Conservation (phyloP, 1,140 invertebrate species). For the Chironomus striatipennis region DNA sequence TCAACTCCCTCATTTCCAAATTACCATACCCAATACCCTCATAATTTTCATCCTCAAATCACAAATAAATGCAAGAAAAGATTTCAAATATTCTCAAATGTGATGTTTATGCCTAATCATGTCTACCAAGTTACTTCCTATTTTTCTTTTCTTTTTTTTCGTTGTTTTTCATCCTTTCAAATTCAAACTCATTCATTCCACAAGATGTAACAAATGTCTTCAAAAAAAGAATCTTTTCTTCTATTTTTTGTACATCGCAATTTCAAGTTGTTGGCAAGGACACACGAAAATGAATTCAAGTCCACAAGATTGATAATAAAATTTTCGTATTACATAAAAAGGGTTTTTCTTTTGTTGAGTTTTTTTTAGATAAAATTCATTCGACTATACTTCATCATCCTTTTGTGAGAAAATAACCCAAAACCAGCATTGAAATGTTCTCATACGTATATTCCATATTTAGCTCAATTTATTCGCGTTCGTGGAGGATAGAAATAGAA, state of each 20-base stretch:
- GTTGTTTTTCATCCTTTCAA: too few relatives aligned
- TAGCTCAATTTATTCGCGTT: not conserved
- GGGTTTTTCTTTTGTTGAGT: not conserved
- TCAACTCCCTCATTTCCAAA: too few relatives aligned
- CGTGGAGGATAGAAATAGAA: not conserved
- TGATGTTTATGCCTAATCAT: conserved; percentile 13
- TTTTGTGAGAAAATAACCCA: not conserved
- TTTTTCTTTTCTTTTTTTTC: not conserved
- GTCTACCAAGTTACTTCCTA: not conserved
- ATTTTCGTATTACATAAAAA: not conserved
- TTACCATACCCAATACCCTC: too few relatives aligned
- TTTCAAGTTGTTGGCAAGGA: too few relatives aligned
- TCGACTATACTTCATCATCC: not conserved
- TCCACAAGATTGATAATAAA: conserved; percentile 2
- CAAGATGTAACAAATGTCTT: too few relatives aligned
- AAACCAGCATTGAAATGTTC: not conserved
- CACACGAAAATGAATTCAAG: too few relatives aligned
- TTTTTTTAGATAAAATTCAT: not conserved
- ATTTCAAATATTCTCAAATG: not conserved
- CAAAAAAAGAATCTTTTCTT: too few relatives aligned
- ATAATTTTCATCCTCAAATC: not conserved
- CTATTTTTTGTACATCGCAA: too few relatives aligned
- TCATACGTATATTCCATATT: not conserved
- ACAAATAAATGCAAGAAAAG: not conserved
- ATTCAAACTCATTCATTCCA: too few relatives aligned